Evolutionary conservation across 1,140 invertebrate genomes (phyloP).

Genomic region (Solenopsis invicta): DNA sequence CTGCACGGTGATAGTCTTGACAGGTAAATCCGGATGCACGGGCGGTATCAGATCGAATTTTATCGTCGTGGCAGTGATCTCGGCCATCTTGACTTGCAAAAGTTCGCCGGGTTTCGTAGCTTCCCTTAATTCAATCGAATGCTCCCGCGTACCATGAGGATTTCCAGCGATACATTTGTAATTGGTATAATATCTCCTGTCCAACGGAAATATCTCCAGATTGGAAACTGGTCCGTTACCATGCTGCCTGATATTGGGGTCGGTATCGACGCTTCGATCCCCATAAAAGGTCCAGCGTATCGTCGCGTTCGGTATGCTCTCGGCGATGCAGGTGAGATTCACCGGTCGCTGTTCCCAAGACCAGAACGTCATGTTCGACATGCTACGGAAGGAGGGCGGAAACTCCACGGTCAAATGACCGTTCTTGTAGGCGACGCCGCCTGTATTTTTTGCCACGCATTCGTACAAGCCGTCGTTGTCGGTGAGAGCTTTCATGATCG

Average conservation of each 20-base stretch:
- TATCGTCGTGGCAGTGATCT: conserved; percentile 94
- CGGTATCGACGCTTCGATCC: conserved; percentile 81
- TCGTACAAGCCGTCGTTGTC: conserved; percentile 96
- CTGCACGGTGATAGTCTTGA: conserved; percentile 91
- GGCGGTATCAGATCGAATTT: conserved; percentile 93
- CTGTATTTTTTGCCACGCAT: conserved; percentile 94
- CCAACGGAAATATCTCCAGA: conserved; percentile 90
- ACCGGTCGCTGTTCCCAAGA: conserved; percentile 93
- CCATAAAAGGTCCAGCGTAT: conserved; percentile 92
- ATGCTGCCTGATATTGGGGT: conserved; percentile 88
- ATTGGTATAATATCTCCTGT: conserved; percentile 90
- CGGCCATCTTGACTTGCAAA: conserved; percentile 88
- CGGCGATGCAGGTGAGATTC: conserved; percentile 95
- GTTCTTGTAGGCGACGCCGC: conserved; percentile 91
- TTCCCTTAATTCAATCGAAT: conserved; percentile 91
- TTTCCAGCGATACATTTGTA: conserved; percentile 96
- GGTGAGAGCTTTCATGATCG: conserved; percentile 86
- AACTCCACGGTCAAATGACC: conserved; percentile 95
- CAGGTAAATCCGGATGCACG: conserved; percentile 91
- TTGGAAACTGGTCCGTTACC: conserved; percentile 91
- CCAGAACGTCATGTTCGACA: conserved; percentile 91
- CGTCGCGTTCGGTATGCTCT: conserved; percentile 96
- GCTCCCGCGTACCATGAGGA: conserved; percentile 90
- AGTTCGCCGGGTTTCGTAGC: conserved; percentile 89
- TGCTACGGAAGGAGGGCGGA: conserved; percentile 92